These are phyloP conservation scores for Cantharis flavilabris DNA, from an alignment of 2,888 invertebrate species.

Conservation along the genomic window DNA sequence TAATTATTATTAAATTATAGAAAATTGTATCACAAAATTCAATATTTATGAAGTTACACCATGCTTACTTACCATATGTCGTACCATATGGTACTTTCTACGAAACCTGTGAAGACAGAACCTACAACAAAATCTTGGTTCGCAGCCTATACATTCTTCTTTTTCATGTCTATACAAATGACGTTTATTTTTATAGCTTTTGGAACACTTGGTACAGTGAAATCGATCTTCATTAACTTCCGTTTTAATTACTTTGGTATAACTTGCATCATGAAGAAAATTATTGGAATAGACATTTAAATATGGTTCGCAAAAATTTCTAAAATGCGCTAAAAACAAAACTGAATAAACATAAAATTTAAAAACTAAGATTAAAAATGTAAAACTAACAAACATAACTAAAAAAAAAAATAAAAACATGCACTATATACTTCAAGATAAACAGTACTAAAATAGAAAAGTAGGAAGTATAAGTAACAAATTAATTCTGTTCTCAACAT, in stretches of 20 bases:
- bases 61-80: slow-evolving; percentile 57
- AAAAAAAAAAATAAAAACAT: background rate
- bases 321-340: slow-evolving; percentile 19
- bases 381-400: background rate
- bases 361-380: background rate
- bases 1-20: background rate
- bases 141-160: slow-evolving; percentile 58
- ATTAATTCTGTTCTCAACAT: background rate
- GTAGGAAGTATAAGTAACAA: background rate
- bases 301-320: slow-evolving; percentile 12
- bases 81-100: slow-evolving; percentile 59
- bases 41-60: slow-evolving; percentile 24
- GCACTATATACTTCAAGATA: background rate
- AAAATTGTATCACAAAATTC: background rate
- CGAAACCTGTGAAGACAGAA: slow-evolving; percentile 58
- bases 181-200: slow-evolving; percentile 64
- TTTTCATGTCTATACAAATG: slow-evolving; percentile 58
- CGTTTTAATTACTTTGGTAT: background rate
- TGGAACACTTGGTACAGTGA: slow-evolving; percentile 61
- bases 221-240: slow-evolving; percentile 48
- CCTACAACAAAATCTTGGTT: slow-evolving; percentile 59
- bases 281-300: background rate
- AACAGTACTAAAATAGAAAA: background rate
- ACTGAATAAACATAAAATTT: background rate
- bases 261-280: background rate